A percentile compares a stretch with the other conserved stretches of the same genome.
These are phyloP conservation scores for Pristionchus mayeri DNA, from an alignment of 2,888 invertebrate genomes.

Conservation along the genomic window DNA sequence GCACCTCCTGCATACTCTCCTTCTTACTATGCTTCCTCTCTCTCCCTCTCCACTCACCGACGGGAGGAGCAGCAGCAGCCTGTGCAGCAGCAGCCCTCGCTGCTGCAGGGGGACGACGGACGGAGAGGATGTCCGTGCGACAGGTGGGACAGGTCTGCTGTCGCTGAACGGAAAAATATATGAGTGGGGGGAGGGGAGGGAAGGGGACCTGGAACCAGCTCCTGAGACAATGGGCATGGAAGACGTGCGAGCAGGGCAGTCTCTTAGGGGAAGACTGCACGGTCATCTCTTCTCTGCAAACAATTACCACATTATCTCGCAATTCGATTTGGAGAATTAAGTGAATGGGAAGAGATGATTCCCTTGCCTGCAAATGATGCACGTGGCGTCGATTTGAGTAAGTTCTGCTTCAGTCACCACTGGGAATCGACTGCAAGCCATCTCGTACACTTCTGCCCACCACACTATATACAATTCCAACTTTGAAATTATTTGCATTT, in stretches of 20 bases:
- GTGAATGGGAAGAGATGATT: not conserved
- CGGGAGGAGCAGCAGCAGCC: slow-evolving; percentile 54
- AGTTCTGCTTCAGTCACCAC: slow-evolving; percentile 70
- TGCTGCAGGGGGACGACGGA: not conserved
- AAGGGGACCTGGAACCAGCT: slow-evolving; percentile 92
- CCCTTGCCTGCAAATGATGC: slow-evolving; percentile 88
- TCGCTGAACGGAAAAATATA: slow-evolving; percentile 78
- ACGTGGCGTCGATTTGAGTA: slow-evolving; percentile 82
- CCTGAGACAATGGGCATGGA: slow-evolving; percentile 95
- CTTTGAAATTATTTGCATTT: too few relatives aligned
- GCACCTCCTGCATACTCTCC: not conserved
- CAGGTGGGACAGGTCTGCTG: slow-evolving; percentile 99
- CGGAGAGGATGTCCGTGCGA: slow-evolving; percentile 54
- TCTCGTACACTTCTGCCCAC: too few relatives aligned
- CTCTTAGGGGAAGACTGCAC: slow-evolving; percentile 84
- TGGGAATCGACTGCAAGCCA: slow-evolving; percentile 68
- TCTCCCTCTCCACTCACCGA: not conserved
- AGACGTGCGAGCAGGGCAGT: slow-evolving; percentile 98
- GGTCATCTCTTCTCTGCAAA: slow-evolving; percentile 85
- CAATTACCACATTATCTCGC: not conserved
- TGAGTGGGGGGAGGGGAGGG: not conserved
- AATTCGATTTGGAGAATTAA: not conserved
- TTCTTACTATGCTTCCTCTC: too few relatives aligned
- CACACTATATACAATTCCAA: too few relatives aligned
- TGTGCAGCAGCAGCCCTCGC: not conserved